Percentiles rank a stretch among this genome's conserved stretches.
Conservation (phyloP, 2,797 vertebrate genomes). For the Somateria mollissima region DNA sequence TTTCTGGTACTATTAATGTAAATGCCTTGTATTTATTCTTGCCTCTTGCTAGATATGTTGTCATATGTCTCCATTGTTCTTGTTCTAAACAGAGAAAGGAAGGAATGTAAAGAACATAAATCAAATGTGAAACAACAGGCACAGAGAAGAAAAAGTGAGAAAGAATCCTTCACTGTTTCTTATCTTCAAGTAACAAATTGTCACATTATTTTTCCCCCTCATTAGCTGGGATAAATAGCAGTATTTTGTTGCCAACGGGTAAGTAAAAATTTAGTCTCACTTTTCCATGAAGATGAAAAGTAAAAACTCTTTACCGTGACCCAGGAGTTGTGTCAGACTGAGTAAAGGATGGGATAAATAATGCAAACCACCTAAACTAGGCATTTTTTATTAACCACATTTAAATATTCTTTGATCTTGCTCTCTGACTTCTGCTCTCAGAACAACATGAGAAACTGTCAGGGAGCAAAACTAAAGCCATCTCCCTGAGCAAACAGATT, state of each 20-base stretch:
- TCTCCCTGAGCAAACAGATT: background rate
- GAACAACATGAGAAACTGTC: background rate
- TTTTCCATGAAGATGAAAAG: constrained; percentile 20
- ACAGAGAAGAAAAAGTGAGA: background rate
- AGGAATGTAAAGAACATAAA: background rate
- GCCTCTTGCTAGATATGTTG: background rate
- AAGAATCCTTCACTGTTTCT: background rate
- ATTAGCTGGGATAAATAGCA: background rate
- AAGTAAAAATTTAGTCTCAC: background rate
- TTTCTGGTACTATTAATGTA: constrained; percentile 53
- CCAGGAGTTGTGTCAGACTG: background rate
- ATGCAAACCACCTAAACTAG: constrained; percentile 12
- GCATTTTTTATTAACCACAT: constrained; percentile 19
- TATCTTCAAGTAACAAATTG: background rate
- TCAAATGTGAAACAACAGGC: background rate
- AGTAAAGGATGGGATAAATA: constrained; percentile 33
- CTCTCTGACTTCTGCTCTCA: background rate
- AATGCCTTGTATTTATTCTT: constrained; percentile 46
- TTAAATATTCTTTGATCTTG: constrained; percentile 42
- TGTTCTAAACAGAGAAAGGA: background rate
- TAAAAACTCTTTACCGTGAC: background rate
- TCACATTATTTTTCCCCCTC: background rate
- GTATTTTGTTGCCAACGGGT: background rate
- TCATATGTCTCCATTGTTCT: background rate
- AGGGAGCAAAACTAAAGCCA: background rate